A percentile compares a stretch with the other conserved stretches of the same genome.
phyloP scores from a whole-genome alignment of 2,888 invertebrate species.

The Lepidocyrtinus sp. region DNA sequence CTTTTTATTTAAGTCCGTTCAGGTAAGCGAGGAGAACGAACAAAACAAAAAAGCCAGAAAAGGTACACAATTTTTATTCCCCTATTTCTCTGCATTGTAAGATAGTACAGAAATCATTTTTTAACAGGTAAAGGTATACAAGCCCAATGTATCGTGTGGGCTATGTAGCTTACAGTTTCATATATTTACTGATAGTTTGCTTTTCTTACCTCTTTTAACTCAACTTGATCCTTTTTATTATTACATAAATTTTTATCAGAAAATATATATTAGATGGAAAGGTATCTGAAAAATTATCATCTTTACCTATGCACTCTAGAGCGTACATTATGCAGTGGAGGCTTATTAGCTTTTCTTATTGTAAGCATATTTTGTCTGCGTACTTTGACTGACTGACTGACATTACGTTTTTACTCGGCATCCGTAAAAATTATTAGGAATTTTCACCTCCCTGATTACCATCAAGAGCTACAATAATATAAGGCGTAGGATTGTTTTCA shows the following conservation, averaged over 20 bases:
- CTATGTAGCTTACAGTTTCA: neutral
- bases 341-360: neutral
- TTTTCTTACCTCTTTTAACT: neutral
- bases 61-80: neutral
- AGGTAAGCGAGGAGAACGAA: conserved; percentile 25
- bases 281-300: conserved; percentile 49
- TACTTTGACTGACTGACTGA: conserved; percentile 4
- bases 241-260: conserved; percentile 13
- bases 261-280: conserved; percentile 24
- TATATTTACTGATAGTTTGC: neutral
- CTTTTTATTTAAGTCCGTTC: conserved; percentile 1
- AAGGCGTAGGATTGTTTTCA: too few relatives aligned
- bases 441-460: too few relatives aligned
- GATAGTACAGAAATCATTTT: conserved; percentile 4
- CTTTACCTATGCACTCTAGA: too few relatives aligned
- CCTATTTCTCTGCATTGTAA: conserved; percentile 1
- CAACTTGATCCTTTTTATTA: conserved; percentile 13
- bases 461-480: too few relatives aligned
- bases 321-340: conserved; percentile 24
- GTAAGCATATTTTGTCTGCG: neutral
- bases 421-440: neutral
- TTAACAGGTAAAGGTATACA: neutral
- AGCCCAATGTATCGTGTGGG: neutral
- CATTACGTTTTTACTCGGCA: neutral
- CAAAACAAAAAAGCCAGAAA: neutral